Conservation (phyloP, 2,797 vertebrate species). For the Sebastes taczanowskii region DNA sequence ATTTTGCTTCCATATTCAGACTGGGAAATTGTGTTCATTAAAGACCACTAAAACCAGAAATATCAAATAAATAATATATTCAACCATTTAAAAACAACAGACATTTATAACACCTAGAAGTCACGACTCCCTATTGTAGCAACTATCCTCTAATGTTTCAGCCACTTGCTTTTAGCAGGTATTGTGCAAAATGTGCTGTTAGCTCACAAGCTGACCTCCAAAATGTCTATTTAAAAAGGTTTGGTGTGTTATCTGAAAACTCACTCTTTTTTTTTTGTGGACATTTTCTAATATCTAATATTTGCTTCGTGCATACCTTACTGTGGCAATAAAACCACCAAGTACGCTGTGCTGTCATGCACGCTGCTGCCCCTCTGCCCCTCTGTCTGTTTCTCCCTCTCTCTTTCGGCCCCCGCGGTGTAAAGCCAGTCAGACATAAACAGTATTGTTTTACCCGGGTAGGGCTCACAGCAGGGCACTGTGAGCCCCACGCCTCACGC, state of each 20-base stretch:
- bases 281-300: not conserved
- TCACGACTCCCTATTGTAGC: too few relatives aligned
- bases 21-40: not conserved
- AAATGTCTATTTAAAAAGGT: not conserved
- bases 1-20: too few relatives aligned
- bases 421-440: slow-evolving; percentile 79
- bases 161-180: too few relatives aligned
- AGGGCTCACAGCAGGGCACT: slow-evolving; percentile 71
- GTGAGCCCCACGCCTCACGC: slow-evolving; percentile 67
- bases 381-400: slow-evolving; percentile 27
- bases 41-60: not conserved
- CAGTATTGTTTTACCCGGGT: slow-evolving; percentile 78
- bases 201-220: not conserved
- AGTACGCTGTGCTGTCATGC: not conserved
- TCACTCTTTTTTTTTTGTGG: too few relatives aligned
- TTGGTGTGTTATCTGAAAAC: not conserved
- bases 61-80: not conserved
- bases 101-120: too few relatives aligned
- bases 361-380: not conserved
- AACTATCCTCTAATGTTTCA: too few relatives aligned
- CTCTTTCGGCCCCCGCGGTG: slow-evolving; percentile 52
- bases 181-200: too few relatives aligned
- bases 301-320: slow-evolving; percentile 8
- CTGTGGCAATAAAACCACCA: not conserved
- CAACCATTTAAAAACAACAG: not conserved